A percentile compares a stretch with the other conserved stretches of the same genome.
Evolutionary conservation across 2,888 invertebrate species (phyloP).

Genomic region (Elmis aenea): DNA sequence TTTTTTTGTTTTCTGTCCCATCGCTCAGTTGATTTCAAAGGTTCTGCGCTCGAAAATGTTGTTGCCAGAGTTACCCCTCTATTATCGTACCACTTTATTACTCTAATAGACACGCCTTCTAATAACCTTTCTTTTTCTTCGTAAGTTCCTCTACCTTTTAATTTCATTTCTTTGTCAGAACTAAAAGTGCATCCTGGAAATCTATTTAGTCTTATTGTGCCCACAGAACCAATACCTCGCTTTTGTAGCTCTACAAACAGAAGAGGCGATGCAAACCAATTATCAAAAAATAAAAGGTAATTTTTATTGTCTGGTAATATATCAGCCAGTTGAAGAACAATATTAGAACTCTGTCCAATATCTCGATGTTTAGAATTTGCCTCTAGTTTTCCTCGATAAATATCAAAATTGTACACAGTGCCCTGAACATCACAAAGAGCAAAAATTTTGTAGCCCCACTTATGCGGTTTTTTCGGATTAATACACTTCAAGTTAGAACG

Average conservation of each 20-base stretch:
- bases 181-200: constrained; percentile 11
- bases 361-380: constrained; percentile 27
- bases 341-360: constrained; percentile 30
- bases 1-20: background rate
- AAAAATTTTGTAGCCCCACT: constrained; percentile 37
- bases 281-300: constrained; percentile 9
- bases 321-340: constrained; percentile 26
- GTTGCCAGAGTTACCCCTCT: background rate
- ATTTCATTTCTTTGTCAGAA: constrained; percentile 3
- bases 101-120: constrained; percentile 1
- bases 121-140: constrained; percentile 1
- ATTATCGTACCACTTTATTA: constrained; percentile 3
- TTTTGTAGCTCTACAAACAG: constrained; percentile 4
- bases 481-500: constrained; percentile 30
- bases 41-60: constrained; percentile 1
- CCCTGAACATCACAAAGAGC: constrained; percentile 36
- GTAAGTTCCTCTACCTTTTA: background rate
- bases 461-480: constrained; percentile 37
- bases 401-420: background rate
- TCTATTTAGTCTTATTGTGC: constrained; percentile 22
- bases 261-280: background rate
- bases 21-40: background rate
- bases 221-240: constrained; percentile 18
- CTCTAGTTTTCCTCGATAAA: constrained; percentile 23
- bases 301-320: constrained; percentile 29